These are phyloP conservation scores for Atta texana DNA, from an alignment of 1,140 invertebrate species.

Conservation along the genomic window DNA sequence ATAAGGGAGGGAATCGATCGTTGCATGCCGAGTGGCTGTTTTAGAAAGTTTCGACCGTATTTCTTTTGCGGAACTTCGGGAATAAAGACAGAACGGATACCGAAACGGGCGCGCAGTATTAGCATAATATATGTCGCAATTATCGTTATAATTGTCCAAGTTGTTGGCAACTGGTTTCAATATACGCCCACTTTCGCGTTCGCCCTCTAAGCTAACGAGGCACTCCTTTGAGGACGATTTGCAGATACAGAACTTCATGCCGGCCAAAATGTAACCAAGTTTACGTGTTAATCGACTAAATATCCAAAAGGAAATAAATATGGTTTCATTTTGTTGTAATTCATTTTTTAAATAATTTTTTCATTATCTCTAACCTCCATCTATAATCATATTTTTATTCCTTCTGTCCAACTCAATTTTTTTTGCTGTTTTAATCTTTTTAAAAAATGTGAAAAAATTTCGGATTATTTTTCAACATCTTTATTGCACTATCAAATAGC, in stretches of 20 bases:
- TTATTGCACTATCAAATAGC: too few relatives aligned
- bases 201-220: constrained; percentile 62
- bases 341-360: background rate
- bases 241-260: constrained; percentile 8
- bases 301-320: background rate
- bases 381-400: too few relatives aligned
- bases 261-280: background rate
- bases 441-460: too few relatives aligned
- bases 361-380: background rate
- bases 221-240: constrained; percentile 46
- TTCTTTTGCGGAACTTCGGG: constrained; percentile 77
- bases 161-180: constrained; percentile 85
- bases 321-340: background rate
- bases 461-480: too few relatives aligned
- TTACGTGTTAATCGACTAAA: background rate
- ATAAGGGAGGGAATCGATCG: constrained; percentile 33
- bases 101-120: constrained; percentile 78
- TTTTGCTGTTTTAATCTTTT: too few relatives aligned
- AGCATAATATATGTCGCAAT: constrained; percentile 85
- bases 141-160: constrained; percentile 84
- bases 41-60: constrained; percentile 29
- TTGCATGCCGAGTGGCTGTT: constrained; percentile 1
- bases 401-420: too few relatives aligned
- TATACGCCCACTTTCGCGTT: constrained; percentile 68
- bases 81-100: constrained; percentile 77